Base-by-base conservation (phyloP, 30 jellyfish, hydroid and myxozoan genomes). In the Hydractinia echinata region DNA sequence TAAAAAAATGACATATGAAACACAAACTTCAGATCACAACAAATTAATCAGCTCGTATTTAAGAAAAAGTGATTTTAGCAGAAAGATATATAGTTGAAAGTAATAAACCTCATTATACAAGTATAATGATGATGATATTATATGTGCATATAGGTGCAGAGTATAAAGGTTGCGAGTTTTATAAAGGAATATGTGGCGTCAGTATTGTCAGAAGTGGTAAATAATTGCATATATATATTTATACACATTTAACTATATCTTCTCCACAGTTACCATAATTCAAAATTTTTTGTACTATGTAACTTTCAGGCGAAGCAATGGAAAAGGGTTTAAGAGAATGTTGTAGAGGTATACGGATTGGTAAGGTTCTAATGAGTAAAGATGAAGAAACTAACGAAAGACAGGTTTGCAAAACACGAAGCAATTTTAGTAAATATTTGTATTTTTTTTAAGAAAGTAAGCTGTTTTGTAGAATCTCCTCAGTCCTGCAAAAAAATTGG, bases 201-300 rank as follows among this genome's bases (percentile, higher is more conserved):
- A 92, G 98, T 89, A 92, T 92, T 73, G 96, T 92, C 13, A 83
- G 98, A 87, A 85, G 98, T 79, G 98, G 98, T 92, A 79, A 67
- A 64, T 64, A 7, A 7, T 6, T 64, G 9, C 74, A 7, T 64
- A 64, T 64, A 64, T 6, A 44, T 58, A 58, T 58, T 58, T 58
- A 30, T 30, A 30, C 44, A 30, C 44, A 30, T 30, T 30, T 30
- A 30, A 30, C 44, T 30, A 30, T 30, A 30, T 30, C 44, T 30
- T 30, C 44, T 30, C 44, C 44, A 30, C 44, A 2, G 44, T 30
- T 30, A 30, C 44, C 2, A 30, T 30, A 30, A 30, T 30, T 30
- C 44, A 30, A 30, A 0, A 0, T 30, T 30, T 30, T 30, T 30
- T 30, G 44, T 30, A 30, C 44, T 30, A 30, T 30, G 44, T 53